These are phyloP conservation scores for Silurus aristotelis DNA, from an alignment of 2,797 vertebrate genomes.

Conservation along the genomic window DNA sequence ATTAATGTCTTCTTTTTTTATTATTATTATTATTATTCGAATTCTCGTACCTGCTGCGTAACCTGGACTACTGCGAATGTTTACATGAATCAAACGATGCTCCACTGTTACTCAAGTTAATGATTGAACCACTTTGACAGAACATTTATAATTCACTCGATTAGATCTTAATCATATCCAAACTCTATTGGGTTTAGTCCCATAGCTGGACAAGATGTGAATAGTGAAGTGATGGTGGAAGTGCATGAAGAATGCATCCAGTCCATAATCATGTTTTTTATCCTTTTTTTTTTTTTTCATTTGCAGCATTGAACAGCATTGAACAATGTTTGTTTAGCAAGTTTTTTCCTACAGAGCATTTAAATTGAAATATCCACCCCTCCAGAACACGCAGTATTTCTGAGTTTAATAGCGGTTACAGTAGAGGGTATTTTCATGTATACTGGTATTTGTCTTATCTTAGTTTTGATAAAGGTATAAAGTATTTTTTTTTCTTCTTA, in stretches of 20 bases:
- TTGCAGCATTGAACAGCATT: slow-evolving; percentile 18
- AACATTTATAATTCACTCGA: neutral
- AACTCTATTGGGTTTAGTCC: neutral
- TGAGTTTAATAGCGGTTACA: neutral
- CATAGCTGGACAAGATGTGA: neutral
- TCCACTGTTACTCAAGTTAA: neutral
- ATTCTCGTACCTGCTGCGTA: slow-evolving; percentile 39
- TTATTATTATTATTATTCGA: neutral
- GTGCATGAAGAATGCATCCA: neutral
- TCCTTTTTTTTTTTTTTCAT: neutral
- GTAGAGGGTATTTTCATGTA: slow-evolving; percentile 8
- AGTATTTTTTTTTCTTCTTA: slow-evolving; percentile 60
- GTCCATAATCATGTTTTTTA: neutral
- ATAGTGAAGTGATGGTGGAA: neutral
- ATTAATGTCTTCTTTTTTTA: slow-evolving; percentile 14
- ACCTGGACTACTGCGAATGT: slow-evolving; percentile 51
- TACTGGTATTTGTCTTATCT: slow-evolving; percentile 41
- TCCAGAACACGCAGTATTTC: neutral
- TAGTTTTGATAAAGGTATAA: slow-evolving; percentile 68
- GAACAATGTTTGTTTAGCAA: neutral
- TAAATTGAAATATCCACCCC: neutral
- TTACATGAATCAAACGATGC: slow-evolving; percentile 34
- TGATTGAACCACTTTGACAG: neutral
- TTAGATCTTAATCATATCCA: neutral
- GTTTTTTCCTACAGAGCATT: neutral